Base-by-base conservation (phyloP, 2,888 invertebrate genomes). In the Cataglyphis rosenhaueri region DNA sequence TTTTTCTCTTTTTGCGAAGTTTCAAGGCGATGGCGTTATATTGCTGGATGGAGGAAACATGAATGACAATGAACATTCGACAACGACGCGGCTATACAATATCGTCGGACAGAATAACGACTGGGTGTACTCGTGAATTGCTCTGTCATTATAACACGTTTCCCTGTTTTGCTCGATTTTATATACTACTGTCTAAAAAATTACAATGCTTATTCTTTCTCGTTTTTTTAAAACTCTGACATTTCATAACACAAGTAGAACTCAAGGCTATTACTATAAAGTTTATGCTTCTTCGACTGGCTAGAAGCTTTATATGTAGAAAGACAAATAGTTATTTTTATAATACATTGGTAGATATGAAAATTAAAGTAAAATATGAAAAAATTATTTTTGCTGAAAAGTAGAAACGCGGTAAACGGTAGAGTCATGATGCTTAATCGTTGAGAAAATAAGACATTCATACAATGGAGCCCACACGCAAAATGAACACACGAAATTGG, bases 401-500 rank as follows among this genome's bases (percentile, higher is more conserved):
- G 32, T 29, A 41, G 59, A 21, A 79, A 66, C 76, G 44, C 35
- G 48, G 41, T 57, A 81, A 85, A 62, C 57, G 32, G 74, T 65
- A 73, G 66, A 74, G 84, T 87, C 87, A 86, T 59, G 81, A 73
- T 52, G 21, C 48, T 85, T 88, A 84, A 86, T 87, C 81, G 32
- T 65, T 9, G 29, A 25, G 57, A 65, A 73, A 55, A 59, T 66
- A 29, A 71, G 68, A 79, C 65, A 48, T 21, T 41, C 61, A 66
- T 68, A 64, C 64, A 73, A 57, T 70, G n/a, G 71, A 66, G 88
- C 84, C 89, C 92, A 89, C 90, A 90, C 85, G 82, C 84, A 84
- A 85, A 75, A 70, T 75, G 81, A 52, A 44, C 70, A n/a, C 29
- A 70, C 68, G 64, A 89, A 92, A 93, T 93, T 92, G 88, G 91